phyloP scores from a whole-genome alignment of 1,140 invertebrate species.

The Heliconius melpomene region DNA sequence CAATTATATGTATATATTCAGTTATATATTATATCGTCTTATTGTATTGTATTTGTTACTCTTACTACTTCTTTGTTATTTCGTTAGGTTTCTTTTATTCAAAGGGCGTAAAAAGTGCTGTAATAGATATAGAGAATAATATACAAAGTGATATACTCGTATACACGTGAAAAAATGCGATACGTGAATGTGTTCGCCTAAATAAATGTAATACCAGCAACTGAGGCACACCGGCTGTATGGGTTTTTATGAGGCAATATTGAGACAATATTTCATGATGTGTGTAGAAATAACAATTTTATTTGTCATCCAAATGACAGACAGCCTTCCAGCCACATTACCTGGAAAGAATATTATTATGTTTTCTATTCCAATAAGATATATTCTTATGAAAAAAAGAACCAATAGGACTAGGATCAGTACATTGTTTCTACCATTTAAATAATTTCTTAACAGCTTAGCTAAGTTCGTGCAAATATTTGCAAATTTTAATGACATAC shows the following conservation, averaged over 20 bases:
- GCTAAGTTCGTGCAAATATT: too few species aligned
- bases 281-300: not conserved
- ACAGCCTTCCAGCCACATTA: not conserved
- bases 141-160: not conserved
- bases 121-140: not conserved
- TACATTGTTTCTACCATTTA: too few species aligned
- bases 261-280: not conserved
- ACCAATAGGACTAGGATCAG: too few species aligned
- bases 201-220: not conserved
- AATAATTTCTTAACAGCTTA: too few species aligned
- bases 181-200: not conserved
- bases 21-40: too few species aligned
- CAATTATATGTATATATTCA: too few species aligned
- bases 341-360: not conserved
- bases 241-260: conserved; percentile 8
- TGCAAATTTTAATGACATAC: too few species aligned
- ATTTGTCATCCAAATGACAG: not conserved
- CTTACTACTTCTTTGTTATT: not conserved
- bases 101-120: not conserved
- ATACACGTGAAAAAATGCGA: not conserved
- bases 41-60: not conserved
- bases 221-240: not conserved
- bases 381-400: too few species aligned
- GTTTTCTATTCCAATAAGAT: too few species aligned
- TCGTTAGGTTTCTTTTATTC: not conserved